Evolutionary conservation across 2,797 vertebrate genomes (phyloP).

Genomic region (Nasua narica): DNA sequence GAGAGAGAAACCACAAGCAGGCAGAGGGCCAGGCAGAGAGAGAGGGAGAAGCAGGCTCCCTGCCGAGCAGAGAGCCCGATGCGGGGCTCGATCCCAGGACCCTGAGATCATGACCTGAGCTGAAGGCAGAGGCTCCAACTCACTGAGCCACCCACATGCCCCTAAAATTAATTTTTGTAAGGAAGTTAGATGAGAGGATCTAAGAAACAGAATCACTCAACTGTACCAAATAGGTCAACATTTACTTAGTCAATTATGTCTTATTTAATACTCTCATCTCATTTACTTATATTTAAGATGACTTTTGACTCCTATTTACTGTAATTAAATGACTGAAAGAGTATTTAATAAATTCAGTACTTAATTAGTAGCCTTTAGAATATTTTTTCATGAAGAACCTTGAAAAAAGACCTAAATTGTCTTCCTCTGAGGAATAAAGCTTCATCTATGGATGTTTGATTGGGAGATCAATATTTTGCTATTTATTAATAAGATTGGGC

Average conservation of each 20-base stretch:
- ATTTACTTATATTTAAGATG: not conserved
- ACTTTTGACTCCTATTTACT: slow-evolving; percentile 21
- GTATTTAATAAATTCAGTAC: not conserved
- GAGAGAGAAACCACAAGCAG: no score
- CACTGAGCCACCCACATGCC: no score
- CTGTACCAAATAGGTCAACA: not conserved
- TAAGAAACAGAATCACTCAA: not conserved
- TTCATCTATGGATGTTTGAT: not conserved
- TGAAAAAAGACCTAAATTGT: not conserved
- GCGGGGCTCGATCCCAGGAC: no score
- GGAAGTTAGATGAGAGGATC: not conserved
- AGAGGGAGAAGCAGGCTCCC: no score
- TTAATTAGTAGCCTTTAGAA: not conserved
- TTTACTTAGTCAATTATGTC: not conserved
- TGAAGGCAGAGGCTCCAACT: no score
- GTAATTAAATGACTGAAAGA: not conserved
- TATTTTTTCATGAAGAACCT: not conserved
- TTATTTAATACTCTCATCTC: not conserved
- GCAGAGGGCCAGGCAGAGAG: no score
- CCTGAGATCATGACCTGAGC: no score
- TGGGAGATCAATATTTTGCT: not conserved
- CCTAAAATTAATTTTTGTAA: not conserved
- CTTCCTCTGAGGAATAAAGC: not conserved
- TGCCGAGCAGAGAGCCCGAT: no score
- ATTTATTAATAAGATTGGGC: not conserved